Conservation (phyloP, 2,113 vertebrate species). For the Amphiprion ocellaris region DNA sequence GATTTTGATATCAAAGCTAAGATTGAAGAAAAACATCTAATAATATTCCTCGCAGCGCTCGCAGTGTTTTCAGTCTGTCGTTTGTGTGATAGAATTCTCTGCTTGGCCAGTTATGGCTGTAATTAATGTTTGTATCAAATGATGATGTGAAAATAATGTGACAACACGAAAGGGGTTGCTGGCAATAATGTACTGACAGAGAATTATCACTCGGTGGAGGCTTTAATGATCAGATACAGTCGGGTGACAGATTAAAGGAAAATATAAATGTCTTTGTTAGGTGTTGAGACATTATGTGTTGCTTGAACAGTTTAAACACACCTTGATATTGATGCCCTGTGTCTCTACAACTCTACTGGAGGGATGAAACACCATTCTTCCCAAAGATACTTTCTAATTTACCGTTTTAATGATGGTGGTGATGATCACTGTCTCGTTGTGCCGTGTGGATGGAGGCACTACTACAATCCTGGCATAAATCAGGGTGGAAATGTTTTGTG, state of each 20-base stretch:
- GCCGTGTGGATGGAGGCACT: too few species aligned
- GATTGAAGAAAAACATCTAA: constrained; percentile 7
- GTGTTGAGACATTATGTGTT: not conserved
- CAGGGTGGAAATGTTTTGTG: too few species aligned
- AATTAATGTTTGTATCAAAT: constrained; percentile 8
- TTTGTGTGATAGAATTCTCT: constrained; percentile 12
- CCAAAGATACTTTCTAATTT: too few species aligned
- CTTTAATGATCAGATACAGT: too few species aligned
- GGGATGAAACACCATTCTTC: too few species aligned
- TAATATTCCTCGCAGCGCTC: constrained; percentile 15
- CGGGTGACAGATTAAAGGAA: too few species aligned
- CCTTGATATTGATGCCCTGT: too few species aligned
- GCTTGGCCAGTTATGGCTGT: not conserved
- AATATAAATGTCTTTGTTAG: not conserved
- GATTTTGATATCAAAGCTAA: constrained; percentile 36
- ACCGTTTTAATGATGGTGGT: too few species aligned
- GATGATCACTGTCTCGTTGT: too few species aligned
- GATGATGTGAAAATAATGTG: not conserved
- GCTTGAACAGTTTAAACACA: too few species aligned
- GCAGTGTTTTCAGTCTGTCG: constrained; percentile 1
- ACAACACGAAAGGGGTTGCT: not conserved
- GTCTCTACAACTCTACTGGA: too few species aligned
- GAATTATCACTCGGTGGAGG: not conserved
- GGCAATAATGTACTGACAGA: not conserved
- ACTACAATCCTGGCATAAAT: too few species aligned